Evolutionary conservation across 2,888 invertebrate species (phyloP), one percentile per base, ranked within the genome.

Genomic region (Cheilosia grossa): DNA sequence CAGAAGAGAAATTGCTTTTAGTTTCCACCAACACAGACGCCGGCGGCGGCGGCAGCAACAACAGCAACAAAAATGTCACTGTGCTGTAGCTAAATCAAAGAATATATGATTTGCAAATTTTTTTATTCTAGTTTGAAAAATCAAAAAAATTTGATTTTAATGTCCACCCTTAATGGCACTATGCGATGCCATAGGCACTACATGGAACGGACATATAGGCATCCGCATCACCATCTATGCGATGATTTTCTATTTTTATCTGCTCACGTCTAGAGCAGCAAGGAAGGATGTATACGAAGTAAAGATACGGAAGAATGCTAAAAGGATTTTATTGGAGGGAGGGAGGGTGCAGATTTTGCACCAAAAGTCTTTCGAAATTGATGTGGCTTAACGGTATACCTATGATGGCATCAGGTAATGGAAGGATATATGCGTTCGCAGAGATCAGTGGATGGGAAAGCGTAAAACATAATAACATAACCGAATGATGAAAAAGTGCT

Each of bases 1-100:
- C 85, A 81, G 81, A 77, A 77, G 81, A 85, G 81, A 81, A 77
- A 85, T 85, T 85, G 85, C 85, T 81, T 85, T 85, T 81, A 85
- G 85, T 72, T 81, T 80, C 56, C 75, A 77, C 59, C 58, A 58
- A 53, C 51, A 59, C 58, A 58, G 63, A 70, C 73, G 63, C 82
- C 63, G 21, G 27, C 59, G 40, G 37, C 15, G 21, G 17, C 15
- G 10, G 17, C 3, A 54, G 54, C 44, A 61, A 58, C 2, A 54
- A 61, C 44, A 61, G 27, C 61, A 80, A 80, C 78, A 79, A 69
- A 70, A 73, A 27, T 51, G 54, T 69, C 49, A 15, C 53, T 54
- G 42, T 75, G 58, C 70, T 59, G 24, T 49, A 72, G 74, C 81
- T 81, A 67, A 85, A 81, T 85, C 85, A 85, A 85, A 85, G 85